Evolutionary conservation across 2,113 vertebrate species (phyloP).

Genomic region (Entomyzon cyanotis): DNA sequence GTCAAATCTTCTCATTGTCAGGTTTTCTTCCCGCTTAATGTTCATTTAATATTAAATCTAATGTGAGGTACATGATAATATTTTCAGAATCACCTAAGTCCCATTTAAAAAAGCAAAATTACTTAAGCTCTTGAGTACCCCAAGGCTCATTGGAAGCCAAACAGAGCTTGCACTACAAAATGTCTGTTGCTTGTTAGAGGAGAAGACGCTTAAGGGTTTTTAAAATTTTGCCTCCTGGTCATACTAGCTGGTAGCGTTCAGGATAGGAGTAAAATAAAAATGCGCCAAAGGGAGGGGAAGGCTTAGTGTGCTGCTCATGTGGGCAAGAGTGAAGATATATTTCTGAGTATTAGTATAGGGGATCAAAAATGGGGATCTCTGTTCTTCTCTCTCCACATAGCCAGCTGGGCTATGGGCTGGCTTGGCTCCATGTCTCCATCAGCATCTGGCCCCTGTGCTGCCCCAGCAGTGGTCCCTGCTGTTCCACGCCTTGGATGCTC

Average conservation of each 20-base stretch:
- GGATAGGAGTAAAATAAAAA: background rate
- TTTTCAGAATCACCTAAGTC: background rate
- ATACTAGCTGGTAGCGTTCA: background rate
- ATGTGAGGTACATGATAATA: background rate
- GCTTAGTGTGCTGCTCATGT: background rate
- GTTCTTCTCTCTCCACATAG: background rate
- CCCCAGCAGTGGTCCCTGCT: background rate
- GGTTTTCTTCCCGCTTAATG: conserved; percentile 7
- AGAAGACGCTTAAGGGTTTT: background rate
- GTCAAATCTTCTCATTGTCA: background rate
- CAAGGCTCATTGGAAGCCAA: background rate
- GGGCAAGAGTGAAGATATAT: accelerated
- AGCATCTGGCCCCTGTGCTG: background rate
- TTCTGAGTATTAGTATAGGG: background rate
- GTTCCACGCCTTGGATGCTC: accelerated
- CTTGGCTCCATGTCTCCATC: background rate
- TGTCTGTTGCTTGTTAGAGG: background rate
- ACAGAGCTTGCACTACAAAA: background rate
- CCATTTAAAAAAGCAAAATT: background rate
- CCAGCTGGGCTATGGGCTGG: accelerated
- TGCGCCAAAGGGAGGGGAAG: background rate
- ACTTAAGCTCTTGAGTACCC: background rate
- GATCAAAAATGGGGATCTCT: background rate
- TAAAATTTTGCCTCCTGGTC: background rate
- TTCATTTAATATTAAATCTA: background rate